These are phyloP conservation scores for Formicarius rufipectus DNA, from an alignment of 2,113 vertebrate species.

Conservation along the genomic window DNA sequence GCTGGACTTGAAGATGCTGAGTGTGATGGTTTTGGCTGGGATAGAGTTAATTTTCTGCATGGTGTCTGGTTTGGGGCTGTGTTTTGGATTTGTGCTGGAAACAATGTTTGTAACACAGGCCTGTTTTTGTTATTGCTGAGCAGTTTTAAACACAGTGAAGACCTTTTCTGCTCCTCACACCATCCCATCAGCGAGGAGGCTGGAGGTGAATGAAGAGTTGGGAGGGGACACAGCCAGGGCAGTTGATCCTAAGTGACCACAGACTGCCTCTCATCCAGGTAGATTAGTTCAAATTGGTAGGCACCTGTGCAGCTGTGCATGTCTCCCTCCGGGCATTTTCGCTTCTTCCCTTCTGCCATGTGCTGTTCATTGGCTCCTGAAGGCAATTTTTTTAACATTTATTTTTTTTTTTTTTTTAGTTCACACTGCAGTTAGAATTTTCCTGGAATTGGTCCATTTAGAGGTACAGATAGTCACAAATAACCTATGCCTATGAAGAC, in stretches of 20 bases:
- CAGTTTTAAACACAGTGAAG: not conserved
- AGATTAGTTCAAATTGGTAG: not conserved
- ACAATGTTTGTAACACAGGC: not conserved
- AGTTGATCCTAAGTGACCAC: not conserved
- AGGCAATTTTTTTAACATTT: no score
- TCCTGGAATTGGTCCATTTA: not conserved
- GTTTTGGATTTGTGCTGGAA: not conserved
- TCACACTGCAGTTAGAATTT: not conserved
- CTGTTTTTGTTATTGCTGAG: not conserved
- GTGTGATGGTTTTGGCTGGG: not conserved
- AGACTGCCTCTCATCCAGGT: not conserved
- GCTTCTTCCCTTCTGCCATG: not conserved
- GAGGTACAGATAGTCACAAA: not conserved
- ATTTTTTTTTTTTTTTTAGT: not conserved
- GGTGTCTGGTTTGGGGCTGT: not conserved
- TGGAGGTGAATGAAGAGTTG: not conserved
- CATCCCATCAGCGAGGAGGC: not conserved
- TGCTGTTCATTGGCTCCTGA: not conserved
- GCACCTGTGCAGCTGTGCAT: not conserved
- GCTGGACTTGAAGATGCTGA: not conserved
- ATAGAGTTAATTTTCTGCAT: not conserved
- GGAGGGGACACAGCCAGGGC: not conserved
- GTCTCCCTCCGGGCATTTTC: not conserved
- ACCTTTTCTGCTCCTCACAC: not conserved
- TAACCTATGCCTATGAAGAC: not conserved